Base-by-base conservation (phyloP, 1,140 invertebrate genomes). In the Drosophila ficusphila region DNA sequence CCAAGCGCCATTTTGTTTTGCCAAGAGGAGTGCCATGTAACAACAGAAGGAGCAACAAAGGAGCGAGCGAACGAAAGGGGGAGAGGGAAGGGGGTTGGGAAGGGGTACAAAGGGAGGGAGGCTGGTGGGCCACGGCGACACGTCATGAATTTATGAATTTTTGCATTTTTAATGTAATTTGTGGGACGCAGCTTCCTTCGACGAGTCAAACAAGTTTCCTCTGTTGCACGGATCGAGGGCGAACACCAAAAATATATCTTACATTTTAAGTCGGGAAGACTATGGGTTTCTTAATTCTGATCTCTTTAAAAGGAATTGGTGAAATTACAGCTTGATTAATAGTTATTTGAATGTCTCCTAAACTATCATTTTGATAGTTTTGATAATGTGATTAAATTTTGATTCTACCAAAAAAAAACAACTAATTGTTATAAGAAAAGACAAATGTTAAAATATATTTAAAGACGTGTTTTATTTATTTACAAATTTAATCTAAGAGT, bases 121-220 rank as follows among this genome's bases (percentile, higher is more conserved):
- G 29, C 3, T 31, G 29, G 11, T 38, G 47, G 41, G 71, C 52
- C 38, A 60, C 57, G 42, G 79, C 81, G 79, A 76, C 79, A 86
- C 86, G 79, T 85, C 79, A 85, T 85, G 81, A 85, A 85, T 86
- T 86, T 88, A 86, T 85, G 81, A 85, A 86, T 86, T 79, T 88
- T 86, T 82, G 82, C 68, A 86, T 86, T 82, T 86, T 86, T 75
- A 86, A 86, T 86, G 81, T 86, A 86, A 88, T 86, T 86, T 86
- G 73, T 74, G 54, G 73, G 56, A 81, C 67, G 76, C 56, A 51
- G 36, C 60, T 25, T 52, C 18, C 68, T 46, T 36, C 27, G 23
- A 39, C 46, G n/a, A 29, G 23, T 21, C 18, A 14, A 8, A 2
- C 27, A 14, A 29, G 21, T 21, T 38, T 2, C 9, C 14, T 5